Evolutionary conservation across 2,797 vertebrate genomes (phyloP), one percentile per base, ranked within the genome.

Genomic region (Pachyuromys duprasi): DNA sequence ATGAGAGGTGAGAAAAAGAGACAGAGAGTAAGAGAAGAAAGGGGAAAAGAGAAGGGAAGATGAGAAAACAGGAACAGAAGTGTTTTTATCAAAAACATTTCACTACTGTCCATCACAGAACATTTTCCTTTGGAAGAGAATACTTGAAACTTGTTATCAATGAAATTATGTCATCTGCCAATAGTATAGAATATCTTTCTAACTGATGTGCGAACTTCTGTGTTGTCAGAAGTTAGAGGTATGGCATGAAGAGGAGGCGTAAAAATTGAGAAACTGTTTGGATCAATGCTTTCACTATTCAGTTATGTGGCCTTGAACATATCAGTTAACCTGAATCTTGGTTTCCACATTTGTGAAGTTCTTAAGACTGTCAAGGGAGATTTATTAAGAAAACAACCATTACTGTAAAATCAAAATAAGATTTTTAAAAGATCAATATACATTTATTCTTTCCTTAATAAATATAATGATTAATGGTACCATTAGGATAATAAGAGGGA

Each of bases 71-170:
- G 45, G n/a, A 74, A 31, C 15, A 87, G 12, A 28, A 17, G 4
- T n/a, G 33, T 69, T 92, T 96, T 82, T 79, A 94, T 82, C 26
- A 79, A 57, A 74, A 76, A 79, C 17, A 72, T 88, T 62, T 67
- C 8, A 63, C 31, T 57, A 39, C 33, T 78, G 45, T 42, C 65
- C 36, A 94, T 24, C 33, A 76, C 36, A 8, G 9, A 31, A 42
- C 49, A 90, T 2, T 86, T 80, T 72, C 24, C 45, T 24, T 45
- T 65, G 78, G 36, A 18, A 84, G 75, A 74, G 53, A 39, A 20
- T 2, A 33, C 33, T 55, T 17, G 28, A 39, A 4, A 11, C 36
- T 39, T n/a, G 18, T 82, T 74, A 22, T 36, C 28, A 60, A 24
- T 36, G 39, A 82, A n/a, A 75, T 62, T 42, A 18, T 26, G n/a